These are phyloP conservation scores for Phalanger gymnotis DNA, from an alignment of 2,797 vertebrate genomes.

Conservation along the genomic window DNA sequence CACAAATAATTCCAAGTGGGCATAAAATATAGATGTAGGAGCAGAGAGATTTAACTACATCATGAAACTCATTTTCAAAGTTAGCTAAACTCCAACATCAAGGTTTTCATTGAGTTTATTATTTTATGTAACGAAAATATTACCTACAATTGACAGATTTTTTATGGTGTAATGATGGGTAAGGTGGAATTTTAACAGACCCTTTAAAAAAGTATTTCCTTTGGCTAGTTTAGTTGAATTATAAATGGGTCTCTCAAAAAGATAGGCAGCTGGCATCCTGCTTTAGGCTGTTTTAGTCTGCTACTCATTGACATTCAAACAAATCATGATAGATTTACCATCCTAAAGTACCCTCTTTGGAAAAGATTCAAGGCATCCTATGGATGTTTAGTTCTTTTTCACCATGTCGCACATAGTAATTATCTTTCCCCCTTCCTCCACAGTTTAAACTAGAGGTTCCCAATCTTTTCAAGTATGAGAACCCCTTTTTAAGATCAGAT, in stretches of 20 bases:
- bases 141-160: conserved; percentile 45
- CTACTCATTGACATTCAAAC: not conserved
- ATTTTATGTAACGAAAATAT: conserved; percentile 61
- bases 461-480: not conserved
- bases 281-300: conserved; percentile 13
- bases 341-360: not conserved
- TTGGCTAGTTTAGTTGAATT: conserved; percentile 59
- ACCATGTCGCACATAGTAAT: not conserved
- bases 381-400: not conserved
- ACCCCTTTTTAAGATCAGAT: not conserved
- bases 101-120: conserved; percentile 47
- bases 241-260: conserved; percentile 29
- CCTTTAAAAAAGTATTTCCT: conserved; percentile 41
- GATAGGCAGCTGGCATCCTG: not conserved
- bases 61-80: conserved; percentile 58
- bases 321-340: not conserved
- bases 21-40: conserved; percentile 41
- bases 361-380: not conserved
- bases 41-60: conserved; percentile 53
- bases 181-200: conserved; percentile 55
- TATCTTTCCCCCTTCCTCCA: not conserved
- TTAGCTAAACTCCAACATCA: conserved; percentile 48
- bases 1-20: conserved; percentile 64
- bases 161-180: conserved; percentile 43
- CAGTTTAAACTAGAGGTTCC: not conserved